Percentiles rank a stretch among this genome's conserved stretches.
These are phyloP conservation scores for Temnothorax unifasciatus DNA, from an alignment of 2,888 invertebrate species.

Conservation along the genomic window DNA sequence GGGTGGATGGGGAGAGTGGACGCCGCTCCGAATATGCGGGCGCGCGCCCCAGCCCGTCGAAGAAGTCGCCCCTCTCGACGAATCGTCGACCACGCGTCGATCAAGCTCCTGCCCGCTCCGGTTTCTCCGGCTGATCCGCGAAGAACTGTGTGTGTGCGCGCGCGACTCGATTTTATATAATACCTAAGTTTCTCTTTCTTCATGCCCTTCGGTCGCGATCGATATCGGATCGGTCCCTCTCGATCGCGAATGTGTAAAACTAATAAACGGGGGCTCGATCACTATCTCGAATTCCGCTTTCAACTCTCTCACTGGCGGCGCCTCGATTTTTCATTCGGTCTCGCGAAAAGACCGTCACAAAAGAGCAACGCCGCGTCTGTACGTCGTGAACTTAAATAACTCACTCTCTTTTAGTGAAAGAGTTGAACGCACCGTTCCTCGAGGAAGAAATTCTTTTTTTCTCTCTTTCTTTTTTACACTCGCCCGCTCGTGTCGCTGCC, in stretches of 20 bases:
- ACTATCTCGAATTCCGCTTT: slow-evolving; percentile 17
- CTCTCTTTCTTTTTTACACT: slow-evolving; percentile 19
- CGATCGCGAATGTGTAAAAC: slow-evolving; percentile 42
- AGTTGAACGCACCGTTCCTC: not conserved
- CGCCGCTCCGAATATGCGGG: slow-evolving; percentile 22
- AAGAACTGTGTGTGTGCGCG: not conserved
- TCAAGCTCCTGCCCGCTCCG: slow-evolving; percentile 22
- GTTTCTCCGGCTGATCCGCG: slow-evolving; percentile 13
- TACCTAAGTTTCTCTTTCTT: slow-evolving; percentile 37
- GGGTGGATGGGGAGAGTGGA: not conserved
- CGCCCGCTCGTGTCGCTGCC: not conserved
- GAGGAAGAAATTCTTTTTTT: not conserved
- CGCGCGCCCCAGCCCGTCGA: slow-evolving; percentile 10
- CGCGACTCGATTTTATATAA: slow-evolving; percentile 45
- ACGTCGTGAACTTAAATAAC: not conserved
- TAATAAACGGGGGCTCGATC: slow-evolving; percentile 30
- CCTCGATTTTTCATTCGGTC: not conserved
- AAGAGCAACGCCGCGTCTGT: not conserved
- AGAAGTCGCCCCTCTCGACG: slow-evolving; percentile 9
- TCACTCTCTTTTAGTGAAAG: slow-evolving; percentile 7
- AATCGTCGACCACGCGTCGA: slow-evolving; percentile 28
- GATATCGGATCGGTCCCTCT: slow-evolving; percentile 44
- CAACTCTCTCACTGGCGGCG: slow-evolving; percentile 4
- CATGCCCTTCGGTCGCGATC: slow-evolving; percentile 49
- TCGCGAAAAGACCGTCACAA: not conserved